Conservation (phyloP, 2,888 invertebrate species). For the Pantelozetes paolii region DNA sequence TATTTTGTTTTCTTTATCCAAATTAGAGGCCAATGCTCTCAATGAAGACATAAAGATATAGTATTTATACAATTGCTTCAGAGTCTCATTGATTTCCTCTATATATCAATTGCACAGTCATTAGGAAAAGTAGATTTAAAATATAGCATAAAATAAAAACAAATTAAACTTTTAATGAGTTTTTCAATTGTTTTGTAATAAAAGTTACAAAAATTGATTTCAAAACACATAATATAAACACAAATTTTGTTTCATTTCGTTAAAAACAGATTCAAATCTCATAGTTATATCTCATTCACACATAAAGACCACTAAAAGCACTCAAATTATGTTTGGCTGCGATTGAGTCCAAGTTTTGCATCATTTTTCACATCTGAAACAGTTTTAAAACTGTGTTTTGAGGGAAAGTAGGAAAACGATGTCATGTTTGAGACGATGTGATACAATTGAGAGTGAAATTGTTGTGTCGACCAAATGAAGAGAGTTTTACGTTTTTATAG, state of each 20-base stretch:
- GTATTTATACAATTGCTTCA: neutral
- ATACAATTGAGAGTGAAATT: neutral
- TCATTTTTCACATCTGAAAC: too few species aligned
- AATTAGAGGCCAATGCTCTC: conserved; percentile 26
- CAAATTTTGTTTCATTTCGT: neutral
- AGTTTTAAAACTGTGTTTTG: too few species aligned
- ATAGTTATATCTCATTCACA: neutral
- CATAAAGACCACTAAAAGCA: neutral
- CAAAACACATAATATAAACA: neutral
- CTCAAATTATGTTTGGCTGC: neutral
- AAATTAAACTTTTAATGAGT: conserved; percentile 15
- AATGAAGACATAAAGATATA: neutral
- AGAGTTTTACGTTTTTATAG: conserved; percentile 25
- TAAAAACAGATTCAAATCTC: too few species aligned
- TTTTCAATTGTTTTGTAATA: neutral
- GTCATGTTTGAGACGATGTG: neutral
- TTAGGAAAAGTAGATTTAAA: neutral
- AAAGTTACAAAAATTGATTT: neutral
- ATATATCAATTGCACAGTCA: conserved; percentile 10
- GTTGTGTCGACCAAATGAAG: neutral
- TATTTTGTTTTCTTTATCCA: neutral
- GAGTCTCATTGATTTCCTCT: conserved; percentile 8
- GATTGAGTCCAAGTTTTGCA: too few species aligned
- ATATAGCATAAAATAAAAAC: neutral
- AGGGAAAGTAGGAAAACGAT: too few species aligned